Percentiles rank a stretch among this genome's conserved stretches.
Evolutionary conservation across 2,888 invertebrate species (phyloP).

Genomic region (Scaptomyza parva): DNA sequence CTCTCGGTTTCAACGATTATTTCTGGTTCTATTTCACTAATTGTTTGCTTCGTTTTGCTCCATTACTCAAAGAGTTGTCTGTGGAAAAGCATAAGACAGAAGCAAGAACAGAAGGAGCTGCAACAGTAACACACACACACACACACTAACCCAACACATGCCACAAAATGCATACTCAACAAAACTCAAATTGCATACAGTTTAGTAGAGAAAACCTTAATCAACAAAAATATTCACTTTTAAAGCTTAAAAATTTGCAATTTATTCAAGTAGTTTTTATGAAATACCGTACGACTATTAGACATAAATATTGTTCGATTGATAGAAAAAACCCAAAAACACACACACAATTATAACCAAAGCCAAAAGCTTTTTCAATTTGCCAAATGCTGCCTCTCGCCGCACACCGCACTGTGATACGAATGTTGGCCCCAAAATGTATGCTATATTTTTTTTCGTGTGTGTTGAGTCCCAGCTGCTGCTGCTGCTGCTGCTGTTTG

Average conservation of each 20-base stretch:
- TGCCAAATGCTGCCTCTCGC: too few species aligned
- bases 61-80: constrained; percentile 28
- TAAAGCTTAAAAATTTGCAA: neutral
- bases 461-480: constrained; percentile 47
- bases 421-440: constrained; percentile 51
- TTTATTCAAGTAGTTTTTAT: neutral
- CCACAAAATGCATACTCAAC: too few species aligned
- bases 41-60: constrained; percentile 8
- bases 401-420: neutral
- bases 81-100: constrained; percentile 30
- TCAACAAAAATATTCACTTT: neutral
- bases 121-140: constrained; percentile 12
- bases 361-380: neutral
- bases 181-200: too few species aligned
- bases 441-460: constrained; percentile 54
- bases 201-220: neutral
- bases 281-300: neutral
- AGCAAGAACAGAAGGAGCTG: too few species aligned
- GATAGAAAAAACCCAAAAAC: neutral
- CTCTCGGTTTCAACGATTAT: constrained; percentile 4
- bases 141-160: too few species aligned
- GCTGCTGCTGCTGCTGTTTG: constrained; percentile 22
- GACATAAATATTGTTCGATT: neutral
- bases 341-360: neutral
- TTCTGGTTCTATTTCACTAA: constrained; percentile 3